Conservation (phyloP, 2,888 invertebrate genomes). For the Cosmopolites sordidus region DNA sequence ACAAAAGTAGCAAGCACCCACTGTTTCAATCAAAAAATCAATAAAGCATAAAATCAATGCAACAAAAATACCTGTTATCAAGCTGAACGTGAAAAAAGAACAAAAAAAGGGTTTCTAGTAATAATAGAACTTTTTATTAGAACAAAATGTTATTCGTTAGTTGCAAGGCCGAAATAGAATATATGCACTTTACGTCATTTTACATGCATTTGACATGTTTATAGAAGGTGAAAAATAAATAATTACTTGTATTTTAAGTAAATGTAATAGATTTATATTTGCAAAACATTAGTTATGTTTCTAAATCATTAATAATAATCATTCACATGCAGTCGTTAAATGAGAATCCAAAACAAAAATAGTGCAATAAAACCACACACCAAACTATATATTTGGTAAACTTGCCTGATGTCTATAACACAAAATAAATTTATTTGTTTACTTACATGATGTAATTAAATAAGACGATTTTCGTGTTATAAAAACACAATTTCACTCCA, state of each 20-base stretch:
- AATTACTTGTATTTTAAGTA: too few relatives aligned
- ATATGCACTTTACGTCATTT: conserved; percentile 21
- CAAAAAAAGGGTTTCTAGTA: background rate
- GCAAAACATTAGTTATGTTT: too few relatives aligned
- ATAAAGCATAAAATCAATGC: conserved; percentile 21
- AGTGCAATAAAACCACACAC: too few relatives aligned
- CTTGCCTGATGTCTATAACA: too few relatives aligned
- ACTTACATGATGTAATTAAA: conserved; percentile 9
- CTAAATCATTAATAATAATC: too few relatives aligned
- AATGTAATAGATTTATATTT: too few relatives aligned
- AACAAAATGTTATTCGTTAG: conserved; percentile 12
- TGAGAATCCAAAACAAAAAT: background rate
- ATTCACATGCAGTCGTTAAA: too few relatives aligned
- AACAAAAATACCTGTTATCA: conserved; percentile 10
- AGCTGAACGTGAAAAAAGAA: conserved; percentile 3
- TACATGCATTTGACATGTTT: background rate
- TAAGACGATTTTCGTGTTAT: conserved; percentile 12
- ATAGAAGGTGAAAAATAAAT: background rate
- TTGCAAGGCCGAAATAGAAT: conserved; percentile 20
- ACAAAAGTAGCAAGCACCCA: conserved; percentile 10
- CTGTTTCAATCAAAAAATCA: conserved; percentile 19
- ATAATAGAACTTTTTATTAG: conserved; percentile 3
- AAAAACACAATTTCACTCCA: conserved; percentile 7
- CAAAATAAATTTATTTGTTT: background rate
- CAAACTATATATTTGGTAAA: too few relatives aligned